phyloP scores from a whole-genome alignment of 2,888 invertebrate species.

The Ennomos erosarius region DNA sequence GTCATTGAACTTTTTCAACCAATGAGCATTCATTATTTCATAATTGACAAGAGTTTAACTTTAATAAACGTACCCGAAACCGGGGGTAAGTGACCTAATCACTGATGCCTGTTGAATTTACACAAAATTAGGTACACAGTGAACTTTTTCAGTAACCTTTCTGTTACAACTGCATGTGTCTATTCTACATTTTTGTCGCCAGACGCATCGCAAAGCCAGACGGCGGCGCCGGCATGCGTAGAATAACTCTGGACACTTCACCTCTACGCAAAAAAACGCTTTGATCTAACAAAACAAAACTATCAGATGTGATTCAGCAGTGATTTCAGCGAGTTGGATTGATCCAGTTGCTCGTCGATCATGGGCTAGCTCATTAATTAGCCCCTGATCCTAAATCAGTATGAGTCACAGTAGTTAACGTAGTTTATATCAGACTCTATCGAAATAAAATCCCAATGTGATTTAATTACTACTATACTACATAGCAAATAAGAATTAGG shows the following conservation, averaged over 20 bases:
- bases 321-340: neutral
- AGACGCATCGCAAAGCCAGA: slow-evolving; percentile 31
- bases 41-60: too few relatives aligned
- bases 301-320: slow-evolving; percentile 11
- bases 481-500: too few relatives aligned
- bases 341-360: slow-evolving; percentile 8
- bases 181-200: slow-evolving; percentile 37
- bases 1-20: too few relatives aligned
- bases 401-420: neutral
- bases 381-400: neutral
- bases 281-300: slow-evolving; percentile 34
- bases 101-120: too few relatives aligned
- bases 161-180: slow-evolving; percentile 4
- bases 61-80: too few relatives aligned
- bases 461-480: too few relatives aligned
- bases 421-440: neutral
- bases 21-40: too few relatives aligned
- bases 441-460: too few relatives aligned
- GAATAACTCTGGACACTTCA: slow-evolving; percentile 61
- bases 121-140: too few relatives aligned
- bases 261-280: slow-evolving; percentile 44
- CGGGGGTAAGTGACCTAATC: too few relatives aligned
- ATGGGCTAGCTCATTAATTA: neutral
- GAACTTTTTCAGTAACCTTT: neutral
- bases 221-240: slow-evolving; percentile 56